Evolutionary conservation across 2,113 vertebrate genomes (phyloP).

Genomic region (Camelus dromedarius): DNA sequence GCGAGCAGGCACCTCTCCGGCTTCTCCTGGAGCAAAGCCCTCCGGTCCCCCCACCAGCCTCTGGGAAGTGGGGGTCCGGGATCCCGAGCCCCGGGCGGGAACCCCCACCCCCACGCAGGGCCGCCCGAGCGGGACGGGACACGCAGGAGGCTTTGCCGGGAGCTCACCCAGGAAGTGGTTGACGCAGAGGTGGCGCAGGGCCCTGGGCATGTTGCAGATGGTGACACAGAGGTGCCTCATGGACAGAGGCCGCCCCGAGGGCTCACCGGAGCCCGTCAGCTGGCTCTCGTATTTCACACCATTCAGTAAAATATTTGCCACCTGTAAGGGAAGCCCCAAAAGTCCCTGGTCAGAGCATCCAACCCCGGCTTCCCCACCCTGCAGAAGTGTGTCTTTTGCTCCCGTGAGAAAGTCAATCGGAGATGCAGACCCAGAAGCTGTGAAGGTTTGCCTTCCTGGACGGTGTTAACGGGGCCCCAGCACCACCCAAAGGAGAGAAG

Average conservation of each 20-base stretch:
- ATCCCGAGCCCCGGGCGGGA: no score
- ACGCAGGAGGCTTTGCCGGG: fast-evolving
- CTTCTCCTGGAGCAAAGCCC: not conserved
- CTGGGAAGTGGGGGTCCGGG: not conserved
- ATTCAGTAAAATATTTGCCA: constrained; percentile 97
- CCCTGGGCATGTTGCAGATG: constrained; percentile 97
- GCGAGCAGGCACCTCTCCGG: not conserved
- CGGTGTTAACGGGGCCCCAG: fast-evolving
- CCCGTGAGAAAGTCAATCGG: not conserved
- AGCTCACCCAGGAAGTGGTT: constrained; percentile 98
- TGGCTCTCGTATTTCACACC: constrained; percentile 97
- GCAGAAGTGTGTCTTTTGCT: fast-evolving
- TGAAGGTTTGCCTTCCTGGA: fast-evolving
- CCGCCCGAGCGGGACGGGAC: not conserved
- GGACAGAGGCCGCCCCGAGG: constrained; percentile 92
- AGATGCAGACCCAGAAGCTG: not conserved
- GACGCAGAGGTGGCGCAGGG: constrained; percentile 96
- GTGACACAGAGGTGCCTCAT: constrained; percentile 93
- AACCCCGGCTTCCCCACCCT: fast-evolving
- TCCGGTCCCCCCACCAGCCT: not conserved
- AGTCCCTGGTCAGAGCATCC: not conserved
- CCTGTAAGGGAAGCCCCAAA: constrained; percentile 85
- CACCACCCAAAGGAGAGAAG: fast-evolving
- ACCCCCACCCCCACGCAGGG: not conserved
- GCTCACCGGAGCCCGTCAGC: constrained; percentile 90